Evolutionary conservation across 2,797 vertebrate genomes (phyloP).

Genomic region (Tolypeutes matacus): DNA sequence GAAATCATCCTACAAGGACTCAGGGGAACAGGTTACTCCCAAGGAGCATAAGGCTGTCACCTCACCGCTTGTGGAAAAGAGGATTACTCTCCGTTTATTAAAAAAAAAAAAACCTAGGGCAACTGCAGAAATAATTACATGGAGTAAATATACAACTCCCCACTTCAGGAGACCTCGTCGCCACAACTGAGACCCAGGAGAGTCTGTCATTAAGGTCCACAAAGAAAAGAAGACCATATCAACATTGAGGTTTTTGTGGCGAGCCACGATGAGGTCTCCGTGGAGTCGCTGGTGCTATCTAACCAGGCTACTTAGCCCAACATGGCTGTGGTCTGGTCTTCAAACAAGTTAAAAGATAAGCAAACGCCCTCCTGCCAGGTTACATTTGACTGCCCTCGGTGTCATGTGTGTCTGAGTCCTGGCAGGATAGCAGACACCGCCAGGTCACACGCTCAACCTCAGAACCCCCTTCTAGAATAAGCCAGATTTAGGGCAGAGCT

Average conservation of each 20-base stretch:
- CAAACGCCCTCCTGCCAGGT: slow-evolving; percentile 81
- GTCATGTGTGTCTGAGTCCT: slow-evolving; percentile 55
- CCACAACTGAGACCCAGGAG: not conserved
- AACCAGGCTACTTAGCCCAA: slow-evolving; percentile 80
- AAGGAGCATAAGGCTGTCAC: rapidly evolving
- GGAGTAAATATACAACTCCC: not conserved
- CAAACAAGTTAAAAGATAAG: slow-evolving; percentile 87
- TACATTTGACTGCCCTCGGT: slow-evolving; percentile 55
- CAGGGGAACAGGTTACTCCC: not conserved
- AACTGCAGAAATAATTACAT: not conserved
- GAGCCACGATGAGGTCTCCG: not conserved
- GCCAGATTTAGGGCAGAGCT: not conserved
- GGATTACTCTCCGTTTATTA: not conserved
- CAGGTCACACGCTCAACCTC: slow-evolving; percentile 32
- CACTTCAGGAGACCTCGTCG: not conserved
- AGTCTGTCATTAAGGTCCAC: not conserved
- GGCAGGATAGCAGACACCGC: not conserved
- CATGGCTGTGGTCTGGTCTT: slow-evolving; percentile 87
- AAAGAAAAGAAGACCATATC: slow-evolving; percentile 59
- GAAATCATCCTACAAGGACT: not conserved
- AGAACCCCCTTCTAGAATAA: slow-evolving; percentile 30
- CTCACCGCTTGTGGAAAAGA: not conserved
- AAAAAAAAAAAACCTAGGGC: not conserved
- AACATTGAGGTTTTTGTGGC: slow-evolving; percentile 87
- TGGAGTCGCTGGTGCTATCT: not conserved